phyloP scores from a whole-genome alignment of 2,797 vertebrate genomes.

The Heliangelus exortis region DNA sequence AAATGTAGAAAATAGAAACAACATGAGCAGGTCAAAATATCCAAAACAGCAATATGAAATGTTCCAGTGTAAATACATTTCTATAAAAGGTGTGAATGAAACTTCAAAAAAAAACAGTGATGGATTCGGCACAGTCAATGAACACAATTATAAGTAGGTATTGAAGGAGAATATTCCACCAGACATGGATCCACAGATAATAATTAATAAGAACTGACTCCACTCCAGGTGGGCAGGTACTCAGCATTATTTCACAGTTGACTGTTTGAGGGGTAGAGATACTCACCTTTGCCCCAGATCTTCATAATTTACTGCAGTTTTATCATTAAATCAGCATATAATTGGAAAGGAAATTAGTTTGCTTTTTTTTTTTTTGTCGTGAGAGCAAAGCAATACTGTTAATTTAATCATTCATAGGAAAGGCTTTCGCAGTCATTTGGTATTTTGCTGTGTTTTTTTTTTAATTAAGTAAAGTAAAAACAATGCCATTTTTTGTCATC shows the following conservation, averaged over 20 bases:
- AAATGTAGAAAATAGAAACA: conserved; percentile 74
- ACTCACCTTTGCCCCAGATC: conserved; percentile 78
- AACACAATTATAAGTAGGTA: conserved; percentile 72
- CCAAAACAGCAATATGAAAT: conserved; percentile 59
- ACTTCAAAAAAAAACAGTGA: conserved; percentile 50
- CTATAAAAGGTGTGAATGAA: conserved; percentile 73
- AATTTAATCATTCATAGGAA: conserved; percentile 68
- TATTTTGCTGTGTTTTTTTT: conserved; percentile 60
- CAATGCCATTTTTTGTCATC: conserved; percentile 63
- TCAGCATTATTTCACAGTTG: conserved; percentile 78
- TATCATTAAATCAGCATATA: conserved; percentile 79
- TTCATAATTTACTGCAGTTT: conserved; percentile 80
- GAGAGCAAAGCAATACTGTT: conserved; percentile 40
- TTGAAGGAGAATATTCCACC: conserved; percentile 63
- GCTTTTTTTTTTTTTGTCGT: not conserved
- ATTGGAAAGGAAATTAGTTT: conserved; percentile 74
- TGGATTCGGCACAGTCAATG: conserved; percentile 61
- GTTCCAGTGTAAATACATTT: conserved; percentile 64
- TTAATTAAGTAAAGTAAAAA: conserved; percentile 72
- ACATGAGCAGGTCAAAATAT: conserved; percentile 60
- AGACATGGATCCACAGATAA: conserved; percentile 71
- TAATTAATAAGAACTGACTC: conserved; percentile 74
- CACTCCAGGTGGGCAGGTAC: conserved; percentile 62
- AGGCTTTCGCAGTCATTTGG: conserved; percentile 46
- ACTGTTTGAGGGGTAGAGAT: conserved; percentile 68